These are phyloP conservation scores for Lepus oiostolus DNA, from an alignment of 2,797 vertebrate species.

Conservation along the genomic window DNA sequence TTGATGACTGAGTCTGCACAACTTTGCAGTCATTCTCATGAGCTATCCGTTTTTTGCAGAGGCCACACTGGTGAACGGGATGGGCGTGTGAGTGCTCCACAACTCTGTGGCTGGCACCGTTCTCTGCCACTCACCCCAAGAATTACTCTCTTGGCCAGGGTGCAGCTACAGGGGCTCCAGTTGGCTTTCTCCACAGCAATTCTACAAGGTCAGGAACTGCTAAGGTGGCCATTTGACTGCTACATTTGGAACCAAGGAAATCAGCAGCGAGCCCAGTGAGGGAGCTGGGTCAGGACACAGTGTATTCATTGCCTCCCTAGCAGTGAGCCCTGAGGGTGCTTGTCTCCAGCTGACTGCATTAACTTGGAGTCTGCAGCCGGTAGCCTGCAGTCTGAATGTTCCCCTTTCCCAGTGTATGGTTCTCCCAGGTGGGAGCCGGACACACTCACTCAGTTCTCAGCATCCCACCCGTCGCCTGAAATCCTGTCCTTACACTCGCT, in stretches of 20 bases:
- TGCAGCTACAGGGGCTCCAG: neutral
- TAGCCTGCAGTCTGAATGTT: neutral
- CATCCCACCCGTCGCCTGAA: neutral
- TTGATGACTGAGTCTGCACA: neutral
- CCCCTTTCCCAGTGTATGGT: neutral
- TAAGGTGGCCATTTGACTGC: neutral
- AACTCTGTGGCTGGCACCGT: neutral
- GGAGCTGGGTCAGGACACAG: neutral
- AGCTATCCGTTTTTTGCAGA: neutral
- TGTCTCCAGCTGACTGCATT: neutral
- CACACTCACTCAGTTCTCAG: neutral
- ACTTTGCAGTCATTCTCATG: too few species aligned
- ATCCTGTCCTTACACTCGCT: neutral
- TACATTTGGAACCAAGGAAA: neutral
- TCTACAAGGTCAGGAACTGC: neutral
- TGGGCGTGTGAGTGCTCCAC: neutral
- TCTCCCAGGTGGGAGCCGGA: neutral
- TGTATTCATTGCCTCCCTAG: neutral
- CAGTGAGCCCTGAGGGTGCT: neutral
- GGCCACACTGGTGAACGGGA: neutral
- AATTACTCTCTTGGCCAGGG: neutral
- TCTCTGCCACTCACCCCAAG: too few species aligned
- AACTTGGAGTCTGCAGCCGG: neutral
- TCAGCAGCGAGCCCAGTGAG: neutral
- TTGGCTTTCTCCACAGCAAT: neutral